Conservation (phyloP, 2,888 invertebrate species). For the Drosophila siamana region DNA sequence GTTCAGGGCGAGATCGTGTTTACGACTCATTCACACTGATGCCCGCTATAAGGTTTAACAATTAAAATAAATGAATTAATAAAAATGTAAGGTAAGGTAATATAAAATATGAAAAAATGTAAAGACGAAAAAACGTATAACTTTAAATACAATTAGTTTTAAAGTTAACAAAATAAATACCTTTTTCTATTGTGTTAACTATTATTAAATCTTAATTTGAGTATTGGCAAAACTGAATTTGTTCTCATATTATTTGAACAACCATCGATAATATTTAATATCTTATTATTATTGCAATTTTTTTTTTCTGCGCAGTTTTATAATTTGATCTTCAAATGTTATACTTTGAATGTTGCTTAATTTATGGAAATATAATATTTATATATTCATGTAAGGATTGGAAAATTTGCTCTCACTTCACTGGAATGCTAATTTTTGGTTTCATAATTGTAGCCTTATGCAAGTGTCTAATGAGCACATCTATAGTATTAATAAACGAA, state of each 20-base stretch:
- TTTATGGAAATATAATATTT: too few relatives aligned
- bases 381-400: too few relatives aligned
- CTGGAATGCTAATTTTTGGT: not conserved
- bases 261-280: not conserved
- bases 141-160: too few relatives aligned
- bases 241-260: too few relatives aligned
- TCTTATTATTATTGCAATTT: not conserved
- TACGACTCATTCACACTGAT: constrained; percentile 15
- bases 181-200: too few relatives aligned
- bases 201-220: too few relatives aligned
- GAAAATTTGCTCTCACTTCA: not conserved
- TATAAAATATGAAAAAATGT: not conserved
- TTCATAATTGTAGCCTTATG: constrained; percentile 14
- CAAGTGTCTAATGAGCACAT: constrained; percentile 5
- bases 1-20: constrained; percentile 19
- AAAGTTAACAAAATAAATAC: too few relatives aligned
- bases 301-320: not conserved
- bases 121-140: too few relatives aligned
- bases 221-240: too few relatives aligned
- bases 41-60: not conserved
- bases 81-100: not conserved
- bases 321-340: not conserved
- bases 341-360: too few relatives aligned
- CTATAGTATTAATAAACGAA: constrained; percentile 1
- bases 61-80: not conserved